phyloP scores from a whole-genome alignment of 2,113 vertebrate species.

The Blennius ocellaris region DNA sequence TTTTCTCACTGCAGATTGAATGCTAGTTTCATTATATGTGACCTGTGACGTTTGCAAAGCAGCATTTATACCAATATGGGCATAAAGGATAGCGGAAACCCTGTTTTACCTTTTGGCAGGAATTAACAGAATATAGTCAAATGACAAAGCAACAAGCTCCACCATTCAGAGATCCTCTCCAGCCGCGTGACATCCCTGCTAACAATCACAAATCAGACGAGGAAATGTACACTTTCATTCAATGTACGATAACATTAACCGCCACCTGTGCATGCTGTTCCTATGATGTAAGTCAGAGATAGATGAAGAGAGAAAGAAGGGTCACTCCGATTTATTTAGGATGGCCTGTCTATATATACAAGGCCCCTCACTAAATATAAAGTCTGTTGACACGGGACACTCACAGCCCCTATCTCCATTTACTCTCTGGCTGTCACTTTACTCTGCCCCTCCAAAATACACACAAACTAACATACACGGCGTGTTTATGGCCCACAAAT shows the following conservation, averaged over 20 bases:
- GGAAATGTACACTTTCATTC: neutral
- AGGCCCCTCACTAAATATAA: conserved; percentile 47
- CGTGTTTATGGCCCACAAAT: conserved; percentile 30
- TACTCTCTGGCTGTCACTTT: conserved; percentile 23
- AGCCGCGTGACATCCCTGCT: neutral
- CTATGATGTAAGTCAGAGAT: conserved; percentile 11
- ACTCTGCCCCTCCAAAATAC: conserved; percentile 4
- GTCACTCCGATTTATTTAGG: conserved; percentile 47
- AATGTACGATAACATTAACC: neutral
- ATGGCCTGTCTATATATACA: conserved; percentile 47
- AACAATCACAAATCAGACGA: conserved; percentile 24
- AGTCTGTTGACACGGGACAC: conserved; percentile 52
- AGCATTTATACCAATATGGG: neutral
- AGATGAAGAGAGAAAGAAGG: conserved; percentile 7
- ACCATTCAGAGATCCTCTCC: neutral
- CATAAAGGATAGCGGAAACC: neutral
- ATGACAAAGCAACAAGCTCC: neutral
- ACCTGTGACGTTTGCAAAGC: neutral
- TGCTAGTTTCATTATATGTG: neutral
- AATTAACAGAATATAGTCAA: neutral
- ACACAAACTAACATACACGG: conserved; percentile 5
- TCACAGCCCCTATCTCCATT: conserved; percentile 33
- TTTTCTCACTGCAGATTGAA: neutral
- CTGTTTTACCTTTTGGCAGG: neutral
- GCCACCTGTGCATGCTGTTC: conserved; percentile 20